A percentile compares a stretch with the other conserved stretches of the same genome.
phyloP scores from a whole-genome alignment of 2,113 vertebrate species.

The Delphinapterus leucas region DNA sequence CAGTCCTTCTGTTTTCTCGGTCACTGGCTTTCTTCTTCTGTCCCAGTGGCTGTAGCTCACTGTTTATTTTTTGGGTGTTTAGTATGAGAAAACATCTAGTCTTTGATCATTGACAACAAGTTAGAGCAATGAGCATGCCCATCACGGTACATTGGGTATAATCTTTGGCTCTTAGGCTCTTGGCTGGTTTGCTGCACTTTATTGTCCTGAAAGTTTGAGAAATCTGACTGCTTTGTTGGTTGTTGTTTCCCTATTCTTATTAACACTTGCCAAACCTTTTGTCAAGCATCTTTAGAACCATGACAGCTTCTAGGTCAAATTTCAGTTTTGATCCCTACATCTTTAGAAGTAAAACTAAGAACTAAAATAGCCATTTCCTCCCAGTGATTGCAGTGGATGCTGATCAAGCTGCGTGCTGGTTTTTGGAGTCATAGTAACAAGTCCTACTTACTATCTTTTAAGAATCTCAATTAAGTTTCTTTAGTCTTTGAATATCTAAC shows the following conservation, averaged over 20 bases:
- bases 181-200: conserved; percentile 42
- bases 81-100: conserved; percentile 45
- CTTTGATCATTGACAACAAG: conserved; percentile 48
- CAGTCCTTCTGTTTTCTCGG: conserved; percentile 40
- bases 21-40: conserved; percentile 14
- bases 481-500: conserved; percentile 35
- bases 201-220: conserved; percentile 26
- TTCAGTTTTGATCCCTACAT: conserved; percentile 61
- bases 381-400: neutral
- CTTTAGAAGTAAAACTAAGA: conserved; percentile 53
- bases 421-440: conserved; percentile 61
- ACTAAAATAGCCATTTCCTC: conserved; percentile 47
- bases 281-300: conserved; percentile 47
- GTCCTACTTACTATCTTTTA: neutral
- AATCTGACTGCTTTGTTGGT: conserved; percentile 35
- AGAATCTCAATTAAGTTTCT: conserved; percentile 55
- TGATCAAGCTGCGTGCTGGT: conserved; percentile 23
- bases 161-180: conserved; percentile 46
- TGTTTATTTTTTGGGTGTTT: conserved; percentile 65
- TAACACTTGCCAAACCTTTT: conserved; percentile 67
- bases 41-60: conserved; percentile 4
- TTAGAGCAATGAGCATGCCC: conserved; percentile 26
- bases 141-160: conserved; percentile 50
- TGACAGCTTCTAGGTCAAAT: conserved; percentile 64
- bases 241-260: conserved; percentile 46